Evolutionary conservation across 2,113 vertebrate genomes (phyloP).

Genomic region (Ptilonorhynchus violaceus): DNA sequence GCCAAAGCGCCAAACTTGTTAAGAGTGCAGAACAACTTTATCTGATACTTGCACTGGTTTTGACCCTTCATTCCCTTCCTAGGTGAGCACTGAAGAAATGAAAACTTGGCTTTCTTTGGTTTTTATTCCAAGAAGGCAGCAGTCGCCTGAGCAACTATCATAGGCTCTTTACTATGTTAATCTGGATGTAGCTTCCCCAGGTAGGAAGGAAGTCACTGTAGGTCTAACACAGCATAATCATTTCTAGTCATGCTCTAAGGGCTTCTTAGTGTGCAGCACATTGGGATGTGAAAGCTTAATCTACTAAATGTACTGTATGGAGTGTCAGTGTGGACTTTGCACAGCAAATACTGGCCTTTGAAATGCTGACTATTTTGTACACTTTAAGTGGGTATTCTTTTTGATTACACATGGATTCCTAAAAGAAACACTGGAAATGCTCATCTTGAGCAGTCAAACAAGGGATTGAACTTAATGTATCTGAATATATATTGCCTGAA

Average conservation of each 20-base stretch:
- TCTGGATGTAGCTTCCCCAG: neutral
- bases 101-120: neutral
- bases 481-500: neutral
- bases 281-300: neutral
- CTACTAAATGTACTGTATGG: neutral
- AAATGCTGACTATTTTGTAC: neutral
- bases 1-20: neutral
- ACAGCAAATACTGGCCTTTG: neutral
- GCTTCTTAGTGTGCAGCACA: neutral
- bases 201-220: neutral
- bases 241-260: neutral
- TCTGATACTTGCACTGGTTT: neutral
- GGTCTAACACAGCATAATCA: neutral
- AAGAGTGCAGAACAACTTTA: neutral
- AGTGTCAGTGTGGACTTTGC: neutral
- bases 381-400: rapidly evolving
- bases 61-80: neutral
- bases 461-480: neutral
- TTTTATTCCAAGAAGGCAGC: neutral
- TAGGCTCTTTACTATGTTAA: neutral
- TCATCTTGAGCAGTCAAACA: neutral
- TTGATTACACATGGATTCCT: neutral
- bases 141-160: neutral
- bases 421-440: neutral
- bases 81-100: neutral